phyloP scores from a whole-genome alignment of 2,113 vertebrate genomes.

The Protomyctophum bolini region DNA sequence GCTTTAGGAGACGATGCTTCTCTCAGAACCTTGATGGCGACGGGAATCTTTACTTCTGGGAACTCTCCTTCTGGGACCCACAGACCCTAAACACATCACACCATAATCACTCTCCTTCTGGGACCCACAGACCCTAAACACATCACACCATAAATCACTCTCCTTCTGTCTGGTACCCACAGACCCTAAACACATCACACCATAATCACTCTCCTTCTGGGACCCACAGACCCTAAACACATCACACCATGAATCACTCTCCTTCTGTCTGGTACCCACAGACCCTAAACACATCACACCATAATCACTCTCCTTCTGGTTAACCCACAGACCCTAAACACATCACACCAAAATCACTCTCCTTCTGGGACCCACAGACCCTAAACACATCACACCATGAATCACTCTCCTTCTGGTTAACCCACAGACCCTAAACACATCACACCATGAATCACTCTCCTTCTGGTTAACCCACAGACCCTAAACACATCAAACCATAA shows the following conservation, averaged over 20 bases:
- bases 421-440: conserved; percentile 88
- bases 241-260: too few species aligned
- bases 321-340: too few species aligned
- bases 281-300: too few species aligned
- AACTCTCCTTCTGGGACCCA: conserved; percentile 95
- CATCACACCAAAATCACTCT: background rate
- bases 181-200: too few species aligned
- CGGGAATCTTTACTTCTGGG: conserved; percentile 94
- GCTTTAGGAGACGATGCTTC: conserved; percentile 95
- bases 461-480: background rate
- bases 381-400: background rate
- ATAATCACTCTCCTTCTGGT: too few species aligned
- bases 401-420: too few species aligned
- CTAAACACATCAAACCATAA: background rate
- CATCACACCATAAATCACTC: background rate
- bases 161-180: background rate
- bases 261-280: too few species aligned
- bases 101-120: too few species aligned
- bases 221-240: too few species aligned
- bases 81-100: conserved; percentile 81
- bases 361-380: background rate
- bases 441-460: background rate
- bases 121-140: conserved; percentile 1
- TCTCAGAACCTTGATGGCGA: conserved; percentile 95
- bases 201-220: too few species aligned